Evolutionary conservation across 30 jellyfish, hydroid and myxozoan species (phyloP).

Genomic region (Mastigias papua): DNA sequence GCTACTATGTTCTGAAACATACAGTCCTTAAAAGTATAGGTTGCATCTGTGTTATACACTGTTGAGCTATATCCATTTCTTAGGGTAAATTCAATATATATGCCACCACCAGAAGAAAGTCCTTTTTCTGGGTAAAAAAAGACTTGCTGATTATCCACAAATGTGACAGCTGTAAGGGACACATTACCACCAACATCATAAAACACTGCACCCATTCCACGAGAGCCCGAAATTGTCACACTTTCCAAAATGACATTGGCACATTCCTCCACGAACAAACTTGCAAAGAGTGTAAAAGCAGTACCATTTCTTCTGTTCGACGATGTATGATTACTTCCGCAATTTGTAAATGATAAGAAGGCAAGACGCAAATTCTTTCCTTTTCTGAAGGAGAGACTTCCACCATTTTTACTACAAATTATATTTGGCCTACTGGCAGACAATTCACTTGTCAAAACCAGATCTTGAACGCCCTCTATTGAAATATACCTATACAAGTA

Average conservation of each 20-base stretch:
- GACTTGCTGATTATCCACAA: neutral
- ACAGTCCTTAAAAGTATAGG: constrained; percentile 27
- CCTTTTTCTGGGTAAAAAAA: neutral
- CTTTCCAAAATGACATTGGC: constrained; percentile 5
- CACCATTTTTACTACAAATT: constrained; percentile 11
- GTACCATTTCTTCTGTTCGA: constrained; percentile 38
- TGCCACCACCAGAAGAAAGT: constrained; percentile 78
- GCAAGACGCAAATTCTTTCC: constrained; percentile 15
- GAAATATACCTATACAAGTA: neutral
- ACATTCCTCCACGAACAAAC: constrained; percentile 29
- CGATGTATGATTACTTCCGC: constrained; percentile 43
- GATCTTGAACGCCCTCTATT: constrained; percentile 4
- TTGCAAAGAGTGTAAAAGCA: constrained; percentile 3
- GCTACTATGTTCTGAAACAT: constrained; percentile 44
- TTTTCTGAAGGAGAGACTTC: constrained; percentile 39
- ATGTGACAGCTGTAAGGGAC: constrained; percentile 12
- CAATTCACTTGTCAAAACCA: constrained; percentile 12
- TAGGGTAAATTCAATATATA: constrained; percentile 65
- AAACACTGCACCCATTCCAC: constrained; percentile 63
- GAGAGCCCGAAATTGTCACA: constrained; percentile 19
- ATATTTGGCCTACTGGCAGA: neutral
- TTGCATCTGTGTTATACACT: constrained; percentile 6
- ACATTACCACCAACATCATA: constrained; percentile 64
- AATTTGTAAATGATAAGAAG: constrained; percentile 11
- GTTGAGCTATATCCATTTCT: neutral